Conservation (phyloP, 2,113 vertebrate species). For the Aythya baeri region DNA sequence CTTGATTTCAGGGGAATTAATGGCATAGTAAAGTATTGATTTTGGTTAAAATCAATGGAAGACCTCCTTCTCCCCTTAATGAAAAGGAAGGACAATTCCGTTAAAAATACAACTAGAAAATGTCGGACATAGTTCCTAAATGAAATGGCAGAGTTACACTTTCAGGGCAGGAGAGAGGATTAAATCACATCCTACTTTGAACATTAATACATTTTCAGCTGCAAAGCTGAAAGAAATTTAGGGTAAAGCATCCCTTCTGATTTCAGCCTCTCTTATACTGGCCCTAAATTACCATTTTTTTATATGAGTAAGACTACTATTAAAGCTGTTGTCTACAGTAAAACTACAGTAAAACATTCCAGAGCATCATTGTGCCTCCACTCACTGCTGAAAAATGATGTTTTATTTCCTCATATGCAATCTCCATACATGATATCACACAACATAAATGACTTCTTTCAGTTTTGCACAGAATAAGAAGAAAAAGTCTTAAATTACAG, state of each 20-base stretch:
- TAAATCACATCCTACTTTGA: background rate
- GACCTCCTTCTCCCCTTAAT: background rate
- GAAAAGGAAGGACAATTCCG: background rate
- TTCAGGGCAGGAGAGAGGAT: background rate
- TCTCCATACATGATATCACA: background rate
- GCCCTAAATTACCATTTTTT: background rate
- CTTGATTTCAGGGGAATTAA: constrained; percentile 23
- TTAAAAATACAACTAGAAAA: background rate
- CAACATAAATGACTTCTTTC: accelerated
- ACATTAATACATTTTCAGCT: background rate
- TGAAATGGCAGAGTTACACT: background rate
- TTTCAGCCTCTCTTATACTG: background rate
- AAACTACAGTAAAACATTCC: background rate
- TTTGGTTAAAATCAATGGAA: constrained; percentile 16
- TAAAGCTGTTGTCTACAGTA: background rate
- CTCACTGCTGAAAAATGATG: background rate
- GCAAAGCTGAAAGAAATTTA: background rate
- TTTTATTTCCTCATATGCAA: accelerated
- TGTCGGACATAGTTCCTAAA: background rate
- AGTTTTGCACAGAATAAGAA: background rate
- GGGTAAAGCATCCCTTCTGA: background rate
- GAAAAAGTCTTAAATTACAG: background rate
- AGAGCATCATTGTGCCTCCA: background rate
- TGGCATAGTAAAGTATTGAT: background rate
- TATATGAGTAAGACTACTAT: background rate